A percentile compares a stretch with the other conserved stretches of the same genome.
phyloP scores from a whole-genome alignment of 2,888 invertebrate species.

The Ametastegia equiseti region DNA sequence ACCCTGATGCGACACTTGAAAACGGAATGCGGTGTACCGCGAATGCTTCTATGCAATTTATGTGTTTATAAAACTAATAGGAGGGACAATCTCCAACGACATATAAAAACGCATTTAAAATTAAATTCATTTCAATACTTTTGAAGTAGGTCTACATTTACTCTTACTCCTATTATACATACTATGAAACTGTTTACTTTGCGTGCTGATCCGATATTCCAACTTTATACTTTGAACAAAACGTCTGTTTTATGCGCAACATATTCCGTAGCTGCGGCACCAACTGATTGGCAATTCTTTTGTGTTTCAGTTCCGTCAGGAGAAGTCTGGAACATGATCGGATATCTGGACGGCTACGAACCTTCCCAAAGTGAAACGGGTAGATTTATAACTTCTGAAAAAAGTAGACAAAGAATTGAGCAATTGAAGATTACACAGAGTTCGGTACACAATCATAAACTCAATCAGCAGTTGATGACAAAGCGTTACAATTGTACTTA shows the following conservation, averaged over 20 bases:
- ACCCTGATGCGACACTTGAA: slow-evolving; percentile 52
- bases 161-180: background rate
- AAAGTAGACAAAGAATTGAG: background rate
- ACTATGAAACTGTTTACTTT: background rate
- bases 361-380: background rate
- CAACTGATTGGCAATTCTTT: slow-evolving; percentile 22
- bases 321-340: slow-evolving; percentile 50
- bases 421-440: background rate
- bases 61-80: slow-evolving; percentile 45
- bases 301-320: slow-evolving; percentile 59
- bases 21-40: slow-evolving; percentile 18
- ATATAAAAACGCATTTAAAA: slow-evolving; percentile 51
- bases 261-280: background rate
- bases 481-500: slow-evolving; percentile 63
- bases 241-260: background rate
- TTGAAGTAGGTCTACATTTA: slow-evolving; percentile 8
- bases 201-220: background rate
- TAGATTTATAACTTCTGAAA: background rate
- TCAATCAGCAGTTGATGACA: slow-evolving; percentile 36
- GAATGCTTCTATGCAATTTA: background rate
- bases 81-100: slow-evolving; percentile 55
- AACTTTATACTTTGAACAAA: background rate
- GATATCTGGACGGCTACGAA: slow-evolving; percentile 12
- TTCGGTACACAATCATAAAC: background rate
- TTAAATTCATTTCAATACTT: slow-evolving; percentile 3